Base-by-base conservation (phyloP, 2,888 invertebrate genomes). In the Sesia apiformis region DNA sequence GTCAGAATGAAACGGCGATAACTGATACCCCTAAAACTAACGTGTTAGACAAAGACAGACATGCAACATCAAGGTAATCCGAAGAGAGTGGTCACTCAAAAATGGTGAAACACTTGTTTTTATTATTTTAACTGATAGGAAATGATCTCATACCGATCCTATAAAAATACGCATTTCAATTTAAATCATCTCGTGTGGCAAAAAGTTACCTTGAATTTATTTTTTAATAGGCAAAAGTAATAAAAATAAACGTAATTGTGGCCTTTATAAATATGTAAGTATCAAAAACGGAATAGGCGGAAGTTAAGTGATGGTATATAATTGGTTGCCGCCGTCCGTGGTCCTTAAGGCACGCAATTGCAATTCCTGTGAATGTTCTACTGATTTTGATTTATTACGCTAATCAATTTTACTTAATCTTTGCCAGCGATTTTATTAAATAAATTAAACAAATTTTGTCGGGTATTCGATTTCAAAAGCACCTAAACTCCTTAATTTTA, bases 21-120 rank as follows among this genome's bases (percentile, higher is more conserved):
- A 58, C 76, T 78, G 71, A 72, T 71, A 67, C 63, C 57, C 56
- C 40, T 50, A 56, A 67, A 69, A 59, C 57, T 49, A 8, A 39
- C 42, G 51, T 52, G 76, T 50, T 6, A 67, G 76, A 86, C 49
- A 64, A 69, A 65, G 81, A 83, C 58, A 61, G 71, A 55, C 51
- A 69, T 58, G 75, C 54, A 63, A 7, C 58, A 76, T 67, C 86
- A 84, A 86, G 86, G 84, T 83, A 62, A 81, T 69, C 66, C 66
- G 70, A 81, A 77, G 80, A 78, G 81, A 80, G 78, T 59, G 66
- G 72, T 72, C 70, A 68, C 66, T 69, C 70, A 72, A 72, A 77
- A 83, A 76, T 81, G 76, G 76, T 69, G 79, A 77, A 80, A 80
- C 74, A 74, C 64, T 66, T 71, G 72, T 72, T 74, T 76, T 71